phyloP scores from a whole-genome alignment of 2,888 invertebrate genomes.

The Polia nebulosa region DNA sequence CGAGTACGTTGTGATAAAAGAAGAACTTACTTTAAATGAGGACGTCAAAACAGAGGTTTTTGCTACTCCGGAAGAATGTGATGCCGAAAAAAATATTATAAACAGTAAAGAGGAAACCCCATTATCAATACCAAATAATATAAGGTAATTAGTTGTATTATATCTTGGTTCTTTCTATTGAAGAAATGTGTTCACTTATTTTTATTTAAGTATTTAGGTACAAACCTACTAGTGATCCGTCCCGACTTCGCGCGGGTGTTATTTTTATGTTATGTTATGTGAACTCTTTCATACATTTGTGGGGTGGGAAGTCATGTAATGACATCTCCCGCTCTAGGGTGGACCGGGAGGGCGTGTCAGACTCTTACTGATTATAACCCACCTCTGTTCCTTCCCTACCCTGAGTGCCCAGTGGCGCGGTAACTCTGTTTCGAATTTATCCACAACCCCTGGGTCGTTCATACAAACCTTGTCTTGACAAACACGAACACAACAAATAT shows the following conservation, averaged over 20 bases:
- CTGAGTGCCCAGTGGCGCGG: no score
- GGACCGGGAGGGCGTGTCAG: no score
- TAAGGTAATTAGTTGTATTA: conserved; percentile 45
- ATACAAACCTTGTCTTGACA: background rate
- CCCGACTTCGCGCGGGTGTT: background rate
- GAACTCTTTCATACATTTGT: no score
- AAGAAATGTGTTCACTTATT: background rate
- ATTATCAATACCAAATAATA: background rate
- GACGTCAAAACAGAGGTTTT: conserved; percentile 10
- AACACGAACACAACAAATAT: background rate
- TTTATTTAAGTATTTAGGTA: background rate
- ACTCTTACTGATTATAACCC: no score
- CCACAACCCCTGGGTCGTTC: no score
- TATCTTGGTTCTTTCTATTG: background rate
- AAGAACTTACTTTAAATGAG: conserved; percentile 43
- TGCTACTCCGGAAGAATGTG: background rate
- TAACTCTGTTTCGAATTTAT: no score
- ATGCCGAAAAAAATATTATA: conserved; percentile 13
- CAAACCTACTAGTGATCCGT: background rate
- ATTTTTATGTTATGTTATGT: background rate
- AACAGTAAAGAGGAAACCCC: conserved; percentile 45
- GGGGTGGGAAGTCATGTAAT: no score
- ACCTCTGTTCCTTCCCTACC: no score
- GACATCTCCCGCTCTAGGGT: no score
- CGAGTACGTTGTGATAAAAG: conserved; percentile 47